A percentile compares a stretch with the other conserved stretches of the same genome.
phyloP scores from a whole-genome alignment of 2,888 invertebrate genomes.

The Eledona agricola region DNA sequence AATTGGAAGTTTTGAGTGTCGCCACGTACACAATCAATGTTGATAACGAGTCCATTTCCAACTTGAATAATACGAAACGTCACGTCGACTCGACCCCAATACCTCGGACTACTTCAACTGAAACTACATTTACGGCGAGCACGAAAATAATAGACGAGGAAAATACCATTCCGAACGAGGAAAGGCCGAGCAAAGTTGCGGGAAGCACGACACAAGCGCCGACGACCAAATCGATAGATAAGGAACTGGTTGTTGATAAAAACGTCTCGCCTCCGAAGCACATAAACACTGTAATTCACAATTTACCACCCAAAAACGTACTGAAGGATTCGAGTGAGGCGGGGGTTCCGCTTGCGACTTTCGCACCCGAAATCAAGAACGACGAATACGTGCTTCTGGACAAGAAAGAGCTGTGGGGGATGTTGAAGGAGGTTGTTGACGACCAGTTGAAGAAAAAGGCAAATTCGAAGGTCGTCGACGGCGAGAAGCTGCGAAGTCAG shows the following conservation, averaged over 20 bases:
- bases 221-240: constrained; percentile 14
- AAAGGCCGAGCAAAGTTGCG: too few relatives aligned
- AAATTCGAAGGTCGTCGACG: constrained; percentile 41
- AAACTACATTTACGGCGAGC: constrained; percentile 1
- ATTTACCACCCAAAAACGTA: constrained; percentile 38
- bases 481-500: constrained; percentile 43
- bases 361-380: constrained; percentile 59
- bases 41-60: constrained; percentile 46
- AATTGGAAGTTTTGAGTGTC: constrained; percentile 47
- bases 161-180: constrained; percentile 40
- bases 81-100: background rate
- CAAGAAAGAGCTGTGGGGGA: constrained; percentile 70
- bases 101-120: background rate
- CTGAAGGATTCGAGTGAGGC: constrained; percentile 30
- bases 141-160: constrained; percentile 34
- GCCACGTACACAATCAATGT: constrained; percentile 54
- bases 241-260: constrained; percentile 15
- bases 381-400: constrained; percentile 68
- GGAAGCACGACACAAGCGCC: background rate
- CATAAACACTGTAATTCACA: constrained; percentile 52
- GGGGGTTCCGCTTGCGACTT: constrained; percentile 45
- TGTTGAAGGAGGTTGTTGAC: constrained; percentile 67
- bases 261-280: constrained; percentile 43
- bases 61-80: constrained; percentile 30
- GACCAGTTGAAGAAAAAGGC: constrained; percentile 48